Evolutionary conservation across 2,888 invertebrate species (phyloP).

Genomic region (Himalopsyche tibetana): DNA sequence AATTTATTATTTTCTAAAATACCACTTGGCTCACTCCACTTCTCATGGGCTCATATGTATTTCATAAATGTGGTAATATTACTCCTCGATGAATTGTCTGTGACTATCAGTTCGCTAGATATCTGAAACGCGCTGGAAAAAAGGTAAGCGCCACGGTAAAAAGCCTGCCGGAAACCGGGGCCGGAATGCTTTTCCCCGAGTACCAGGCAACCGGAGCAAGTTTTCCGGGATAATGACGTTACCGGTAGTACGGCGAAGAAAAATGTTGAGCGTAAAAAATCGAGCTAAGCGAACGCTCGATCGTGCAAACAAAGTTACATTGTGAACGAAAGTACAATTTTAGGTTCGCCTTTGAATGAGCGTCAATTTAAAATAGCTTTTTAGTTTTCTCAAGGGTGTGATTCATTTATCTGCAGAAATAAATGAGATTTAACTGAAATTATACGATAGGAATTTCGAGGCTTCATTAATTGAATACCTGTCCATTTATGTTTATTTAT

Average conservation of each 20-base stretch:
- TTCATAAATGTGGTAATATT: background rate
- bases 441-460: too few species aligned
- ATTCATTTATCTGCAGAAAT: background rate
- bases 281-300: background rate
- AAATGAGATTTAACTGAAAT: background rate
- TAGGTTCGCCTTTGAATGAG: background rate
- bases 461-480: too few species aligned
- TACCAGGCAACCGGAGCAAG: conserved; percentile 4
- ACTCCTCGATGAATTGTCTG: background rate
- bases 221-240: conserved; percentile 26
- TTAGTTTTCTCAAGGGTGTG: background rate
- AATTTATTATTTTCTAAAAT: too few species aligned
- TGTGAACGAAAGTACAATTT: background rate
- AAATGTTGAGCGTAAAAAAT: background rate
- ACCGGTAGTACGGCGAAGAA: background rate
- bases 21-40: too few species aligned
- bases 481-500: too few species aligned
- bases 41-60: too few species aligned
- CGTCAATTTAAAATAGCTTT: background rate
- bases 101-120: background rate
- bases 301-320: background rate
- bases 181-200: background rate
- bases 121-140: background rate
- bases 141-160: background rate
- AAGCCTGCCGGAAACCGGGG: background rate